These are phyloP conservation scores for Zaprionus vittiger DNA, from an alignment of 1,140 invertebrate genomes.

Conservation along the genomic window DNA sequence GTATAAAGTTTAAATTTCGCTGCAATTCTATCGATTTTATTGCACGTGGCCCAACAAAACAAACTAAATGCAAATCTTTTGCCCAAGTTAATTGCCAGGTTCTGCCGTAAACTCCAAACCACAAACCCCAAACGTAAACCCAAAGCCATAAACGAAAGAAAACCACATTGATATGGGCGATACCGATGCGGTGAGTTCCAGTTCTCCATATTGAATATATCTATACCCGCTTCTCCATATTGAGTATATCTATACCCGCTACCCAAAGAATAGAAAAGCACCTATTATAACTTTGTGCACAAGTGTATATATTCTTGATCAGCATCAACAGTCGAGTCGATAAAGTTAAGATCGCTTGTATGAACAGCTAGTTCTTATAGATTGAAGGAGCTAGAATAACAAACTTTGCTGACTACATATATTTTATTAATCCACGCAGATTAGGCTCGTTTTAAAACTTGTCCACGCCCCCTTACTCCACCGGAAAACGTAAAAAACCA, in stretches of 20 bases:
- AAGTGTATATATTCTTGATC: too few relatives aligned
- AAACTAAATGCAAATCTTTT: constrained; percentile 51
- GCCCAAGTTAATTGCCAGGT: constrained; percentile 62
- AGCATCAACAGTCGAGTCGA: too few relatives aligned
- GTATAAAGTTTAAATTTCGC: constrained; percentile 24
- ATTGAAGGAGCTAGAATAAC: too few relatives aligned
- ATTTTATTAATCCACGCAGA: too few relatives aligned
- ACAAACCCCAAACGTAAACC: background rate
- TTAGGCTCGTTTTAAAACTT: too few relatives aligned
- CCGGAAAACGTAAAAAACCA: too few relatives aligned
- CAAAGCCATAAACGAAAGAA: background rate
- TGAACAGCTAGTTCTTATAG: too few relatives aligned
- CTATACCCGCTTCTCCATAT: background rate
- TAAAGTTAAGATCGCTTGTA: too few relatives aligned
- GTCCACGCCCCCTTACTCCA: too few relatives aligned
- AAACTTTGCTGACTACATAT: too few relatives aligned
- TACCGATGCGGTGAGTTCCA: constrained; percentile 79
- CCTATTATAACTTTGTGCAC: too few relatives aligned
- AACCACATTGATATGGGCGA: constrained; percentile 65
- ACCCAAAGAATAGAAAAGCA: too few relatives aligned
- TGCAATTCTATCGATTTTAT: constrained; percentile 73
- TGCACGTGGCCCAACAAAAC: background rate
- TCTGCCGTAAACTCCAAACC: constrained; percentile 50
- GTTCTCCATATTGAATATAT: background rate
- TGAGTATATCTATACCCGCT: background rate